Evolutionary conservation across 2,888 invertebrate genomes (phyloP).

Genomic region (Ormia ochracea): DNA sequence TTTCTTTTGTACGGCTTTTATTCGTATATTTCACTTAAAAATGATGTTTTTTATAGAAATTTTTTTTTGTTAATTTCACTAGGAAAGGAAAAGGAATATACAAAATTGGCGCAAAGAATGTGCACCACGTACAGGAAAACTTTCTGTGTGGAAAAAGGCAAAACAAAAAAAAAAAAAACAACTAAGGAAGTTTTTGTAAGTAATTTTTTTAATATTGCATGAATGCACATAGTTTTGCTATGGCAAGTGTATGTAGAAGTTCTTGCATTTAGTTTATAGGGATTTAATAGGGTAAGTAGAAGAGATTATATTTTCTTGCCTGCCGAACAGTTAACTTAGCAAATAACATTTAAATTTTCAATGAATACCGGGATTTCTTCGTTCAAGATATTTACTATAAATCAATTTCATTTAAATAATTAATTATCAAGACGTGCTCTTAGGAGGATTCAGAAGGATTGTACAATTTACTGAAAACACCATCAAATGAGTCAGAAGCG

Average conservation of each 20-base stretch:
- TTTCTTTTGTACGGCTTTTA: slow-evolving; percentile 22
- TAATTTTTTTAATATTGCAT: neutral
- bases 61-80: slow-evolving; percentile 10
- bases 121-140: slow-evolving; percentile 26
- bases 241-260: neutral
- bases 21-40: slow-evolving; percentile 20
- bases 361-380: no score
- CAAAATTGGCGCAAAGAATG: slow-evolving; percentile 21
- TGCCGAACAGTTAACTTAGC: neutral
- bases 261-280: neutral
- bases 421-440: no score
- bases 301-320: neutral
- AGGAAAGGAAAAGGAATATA: slow-evolving; percentile 2
- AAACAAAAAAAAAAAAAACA: slow-evolving; percentile 5
- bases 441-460: no score
- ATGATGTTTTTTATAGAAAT: neutral
- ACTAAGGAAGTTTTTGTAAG: neutral
- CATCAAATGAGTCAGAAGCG: no score
- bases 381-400: no score
- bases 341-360: slow-evolving; percentile 21
- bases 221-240: neutral
- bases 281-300: neutral
- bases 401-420: no score
- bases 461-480: no score
- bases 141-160: neutral